These are phyloP conservation scores for Macaria notata DNA, from an alignment of 2,888 invertebrate species.

Conservation along the genomic window DNA sequence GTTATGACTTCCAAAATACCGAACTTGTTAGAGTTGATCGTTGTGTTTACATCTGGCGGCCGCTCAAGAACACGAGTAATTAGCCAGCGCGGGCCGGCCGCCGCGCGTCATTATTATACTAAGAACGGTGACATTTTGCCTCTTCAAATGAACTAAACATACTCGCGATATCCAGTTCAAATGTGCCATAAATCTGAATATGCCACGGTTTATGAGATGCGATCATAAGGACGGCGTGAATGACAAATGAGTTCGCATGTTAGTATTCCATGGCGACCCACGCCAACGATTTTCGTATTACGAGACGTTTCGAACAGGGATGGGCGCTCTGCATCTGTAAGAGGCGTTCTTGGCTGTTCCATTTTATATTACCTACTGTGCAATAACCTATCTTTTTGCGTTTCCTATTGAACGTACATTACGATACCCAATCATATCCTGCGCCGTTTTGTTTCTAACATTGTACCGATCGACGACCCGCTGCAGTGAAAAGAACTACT, in stretches of 20 bases:
- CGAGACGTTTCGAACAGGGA: conserved; percentile 25
- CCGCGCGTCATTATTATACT: conserved; percentile 24
- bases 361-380: not conserved
- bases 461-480: too few species aligned
- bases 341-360: conserved; percentile 8
- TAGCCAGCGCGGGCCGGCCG: conserved; percentile 21
- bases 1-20: conserved; percentile 22
- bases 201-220: conserved; percentile 21
- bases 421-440: too few species aligned
- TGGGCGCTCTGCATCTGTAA: conserved; percentile 11
- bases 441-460: too few species aligned
- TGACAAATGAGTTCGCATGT: conserved; percentile 28
- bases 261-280: conserved; percentile 39
- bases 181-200: conserved; percentile 30
- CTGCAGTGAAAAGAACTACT: too few species aligned
- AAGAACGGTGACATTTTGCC: conserved; percentile 15
- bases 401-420: conserved; percentile 3
- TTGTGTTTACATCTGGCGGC: conserved; percentile 31
- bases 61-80: conserved; percentile 32
- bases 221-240: conserved; percentile 24
- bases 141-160: too few species aligned
- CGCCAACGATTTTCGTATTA: conserved; percentile 46
- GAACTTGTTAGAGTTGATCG: conserved; percentile 22
- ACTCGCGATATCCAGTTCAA: not conserved
- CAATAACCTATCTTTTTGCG: conserved; percentile 16